phyloP scores from a whole-genome alignment of 1,140 invertebrate species.

The Drosophila triauraria region DNA sequence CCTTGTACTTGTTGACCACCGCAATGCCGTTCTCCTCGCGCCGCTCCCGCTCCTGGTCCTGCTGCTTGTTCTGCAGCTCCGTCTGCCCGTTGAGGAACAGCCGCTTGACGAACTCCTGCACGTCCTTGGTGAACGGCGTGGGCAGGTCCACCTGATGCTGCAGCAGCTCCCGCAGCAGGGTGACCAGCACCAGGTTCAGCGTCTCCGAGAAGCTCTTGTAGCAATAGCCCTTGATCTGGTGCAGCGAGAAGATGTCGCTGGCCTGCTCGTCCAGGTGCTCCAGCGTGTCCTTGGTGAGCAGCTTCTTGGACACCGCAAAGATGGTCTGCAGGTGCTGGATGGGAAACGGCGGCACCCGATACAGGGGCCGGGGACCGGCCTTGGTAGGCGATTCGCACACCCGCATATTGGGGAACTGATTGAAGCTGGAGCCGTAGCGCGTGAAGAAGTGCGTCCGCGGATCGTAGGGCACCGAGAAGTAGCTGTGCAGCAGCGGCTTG shows the following conservation, averaged over 20 bases:
- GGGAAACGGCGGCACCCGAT: conserved; percentile 87
- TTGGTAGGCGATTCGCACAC: conserved; percentile 89
- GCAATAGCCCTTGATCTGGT: conserved; percentile 86
- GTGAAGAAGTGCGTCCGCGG: conserved; percentile 94
- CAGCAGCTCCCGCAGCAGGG: conserved; percentile 95
- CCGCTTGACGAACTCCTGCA: conserved; percentile 90
- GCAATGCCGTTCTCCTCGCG: conserved; percentile 89
- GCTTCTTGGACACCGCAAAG: conserved; percentile 92
- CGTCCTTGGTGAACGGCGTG: conserved; percentile 95
- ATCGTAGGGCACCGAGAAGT: conserved; percentile 90
- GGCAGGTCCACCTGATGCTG: conserved; percentile 96
- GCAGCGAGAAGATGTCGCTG: conserved; percentile 89
- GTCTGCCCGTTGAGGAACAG: conserved; percentile 97
- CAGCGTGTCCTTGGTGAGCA: conserved; percentile 95
- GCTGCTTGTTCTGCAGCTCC: conserved; percentile 93
- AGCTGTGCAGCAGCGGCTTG: conserved; percentile 87
- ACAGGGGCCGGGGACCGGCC: conserved; percentile 84
- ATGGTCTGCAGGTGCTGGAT: conserved; percentile 92
- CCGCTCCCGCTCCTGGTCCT: conserved; percentile 93
- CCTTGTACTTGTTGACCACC: conserved; percentile 95
- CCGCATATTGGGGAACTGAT: conserved; percentile 93
- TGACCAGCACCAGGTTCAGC: conserved; percentile 96
- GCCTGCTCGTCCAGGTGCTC: conserved; percentile 93
- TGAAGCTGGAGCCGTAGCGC: conserved; percentile 96
- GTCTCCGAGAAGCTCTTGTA: conserved; percentile 98